Percentiles rank a stretch among this genome's conserved stretches.
These are phyloP conservation scores for Ormyrus nitidulus DNA, from an alignment of 2,888 invertebrate genomes.

Conservation along the genomic window DNA sequence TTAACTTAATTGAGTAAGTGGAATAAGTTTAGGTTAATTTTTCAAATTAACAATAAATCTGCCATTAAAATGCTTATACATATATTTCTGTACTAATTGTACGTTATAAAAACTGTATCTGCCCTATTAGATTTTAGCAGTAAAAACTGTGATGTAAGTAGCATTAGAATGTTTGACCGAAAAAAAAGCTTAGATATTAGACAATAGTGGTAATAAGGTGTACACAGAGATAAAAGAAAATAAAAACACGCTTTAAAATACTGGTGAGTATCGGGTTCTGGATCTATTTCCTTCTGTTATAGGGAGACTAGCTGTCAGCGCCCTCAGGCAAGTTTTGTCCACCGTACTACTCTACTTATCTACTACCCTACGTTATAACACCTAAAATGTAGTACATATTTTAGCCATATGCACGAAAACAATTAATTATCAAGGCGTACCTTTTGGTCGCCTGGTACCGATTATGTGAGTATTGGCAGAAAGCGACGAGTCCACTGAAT, in stretches of 20 bases:
- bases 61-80: too few species aligned
- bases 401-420: neutral
- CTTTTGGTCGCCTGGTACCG: neutral
- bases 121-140: too few species aligned
- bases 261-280: conserved; percentile 70
- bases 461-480: conserved; percentile 11
- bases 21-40: too few species aligned
- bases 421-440: neutral
- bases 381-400: conserved; percentile 1
- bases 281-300: conserved; percentile 74
- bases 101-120: neutral
- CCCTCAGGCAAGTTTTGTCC: conserved; percentile 74
- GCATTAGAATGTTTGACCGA: conserved; percentile 20
- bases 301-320: conserved; percentile 74
- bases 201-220: neutral
- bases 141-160: conserved; percentile 2
- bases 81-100: neutral
- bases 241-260: conserved; percentile 38
- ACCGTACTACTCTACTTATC: conserved; percentile 53
- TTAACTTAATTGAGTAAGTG: neutral
- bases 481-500: neutral
- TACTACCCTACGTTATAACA: neutral
- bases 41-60: too few species aligned
- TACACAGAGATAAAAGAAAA: neutral
- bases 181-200: neutral